These are phyloP conservation scores for Stenopsyche tienmushanensis DNA, from an alignment of 1,140 invertebrate species.

Conservation along the genomic window DNA sequence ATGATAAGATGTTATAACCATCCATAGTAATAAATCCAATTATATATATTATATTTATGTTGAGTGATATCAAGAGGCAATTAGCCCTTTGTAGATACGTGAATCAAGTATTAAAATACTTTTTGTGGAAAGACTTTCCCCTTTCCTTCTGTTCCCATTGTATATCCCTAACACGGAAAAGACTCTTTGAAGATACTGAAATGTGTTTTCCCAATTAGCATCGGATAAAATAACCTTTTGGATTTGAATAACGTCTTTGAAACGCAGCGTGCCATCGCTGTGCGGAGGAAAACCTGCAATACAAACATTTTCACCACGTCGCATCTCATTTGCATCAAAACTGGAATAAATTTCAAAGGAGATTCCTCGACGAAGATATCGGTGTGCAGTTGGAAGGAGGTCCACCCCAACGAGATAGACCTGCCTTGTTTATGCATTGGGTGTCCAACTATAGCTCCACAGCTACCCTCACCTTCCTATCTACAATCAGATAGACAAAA, in stretches of 20 bases:
- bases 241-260: constrained; percentile 6
- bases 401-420: constrained; percentile 14
- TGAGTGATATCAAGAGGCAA: too few species aligned
- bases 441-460: background rate
- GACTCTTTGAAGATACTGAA: too few species aligned
- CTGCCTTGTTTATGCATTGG: constrained; percentile 32
- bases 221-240: background rate
- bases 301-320: constrained; percentile 22
- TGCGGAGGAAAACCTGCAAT: constrained; percentile 14
- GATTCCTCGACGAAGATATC: constrained; percentile 3
- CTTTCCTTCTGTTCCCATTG: too few species aligned
- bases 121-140: too few species aligned
- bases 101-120: too few species aligned
- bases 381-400: background rate
- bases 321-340: constrained; percentile 39
- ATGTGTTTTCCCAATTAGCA: background rate
- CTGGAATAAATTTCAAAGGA: constrained; percentile 34
- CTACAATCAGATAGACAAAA: background rate
- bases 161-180: too few species aligned
- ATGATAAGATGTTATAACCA: too few species aligned
- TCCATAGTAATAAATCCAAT: too few species aligned
- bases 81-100: too few species aligned
- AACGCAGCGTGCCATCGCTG: constrained; percentile 7
- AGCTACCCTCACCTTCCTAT: background rate
- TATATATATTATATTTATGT: too few species aligned